These are phyloP conservation scores for Mantis religiosa DNA, from an alignment of 2,888 invertebrate genomes.

Conservation along the genomic window DNA sequence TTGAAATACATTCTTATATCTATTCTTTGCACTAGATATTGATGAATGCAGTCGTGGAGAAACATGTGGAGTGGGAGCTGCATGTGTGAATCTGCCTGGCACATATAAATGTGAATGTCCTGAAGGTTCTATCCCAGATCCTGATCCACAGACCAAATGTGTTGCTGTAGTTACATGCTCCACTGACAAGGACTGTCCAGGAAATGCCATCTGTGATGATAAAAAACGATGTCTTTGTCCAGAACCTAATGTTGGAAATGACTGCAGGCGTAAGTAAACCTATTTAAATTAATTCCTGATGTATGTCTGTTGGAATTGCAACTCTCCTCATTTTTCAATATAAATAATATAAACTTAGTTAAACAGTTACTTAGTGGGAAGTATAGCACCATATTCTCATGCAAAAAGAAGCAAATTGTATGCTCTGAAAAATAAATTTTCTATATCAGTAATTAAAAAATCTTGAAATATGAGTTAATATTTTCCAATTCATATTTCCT, in stretches of 20 bases:
- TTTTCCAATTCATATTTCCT: no score
- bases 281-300: background rate
- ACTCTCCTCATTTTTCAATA: no score
- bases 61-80: constrained; percentile 75
- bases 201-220: constrained; percentile 79
- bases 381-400: no score
- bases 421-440: no score
- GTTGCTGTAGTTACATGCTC: constrained; percentile 77
- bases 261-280: constrained; percentile 80
- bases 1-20: background rate
- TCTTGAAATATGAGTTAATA: no score
- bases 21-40: constrained; percentile 53
- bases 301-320: no score
- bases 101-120: constrained; percentile 78
- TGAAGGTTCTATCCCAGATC: constrained; percentile 74
- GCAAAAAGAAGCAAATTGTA: no score
- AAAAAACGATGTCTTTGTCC: constrained; percentile 80
- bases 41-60: constrained; percentile 73
- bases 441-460: no score
- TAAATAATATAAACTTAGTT: no score
- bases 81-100: constrained; percentile 74
- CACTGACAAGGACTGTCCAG: constrained; percentile 75
- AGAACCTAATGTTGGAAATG: constrained; percentile 86
- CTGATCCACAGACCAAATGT: constrained; percentile 77
- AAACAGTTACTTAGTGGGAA: background rate